Evolutionary conservation across 2,113 vertebrate genomes (phyloP).

Genomic region (Ochotona princeps): DNA sequence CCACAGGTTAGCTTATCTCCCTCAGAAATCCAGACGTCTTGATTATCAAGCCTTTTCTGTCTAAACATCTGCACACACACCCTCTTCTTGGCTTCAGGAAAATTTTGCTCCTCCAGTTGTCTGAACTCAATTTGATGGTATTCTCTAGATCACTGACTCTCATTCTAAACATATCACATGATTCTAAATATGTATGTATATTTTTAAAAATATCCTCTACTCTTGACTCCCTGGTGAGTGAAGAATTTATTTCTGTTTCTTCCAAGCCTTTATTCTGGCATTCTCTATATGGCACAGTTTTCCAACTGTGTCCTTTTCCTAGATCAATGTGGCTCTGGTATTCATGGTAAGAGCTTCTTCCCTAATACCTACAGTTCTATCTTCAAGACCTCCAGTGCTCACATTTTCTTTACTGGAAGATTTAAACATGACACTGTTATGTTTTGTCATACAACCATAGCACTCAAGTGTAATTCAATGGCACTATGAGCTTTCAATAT

Average conservation of each 20-base stretch:
- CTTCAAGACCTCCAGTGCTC: neutral
- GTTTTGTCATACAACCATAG: neutral
- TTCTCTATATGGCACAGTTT: neutral
- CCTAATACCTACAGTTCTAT: neutral
- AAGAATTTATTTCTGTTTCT: neutral
- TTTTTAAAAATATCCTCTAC: constrained; percentile 29
- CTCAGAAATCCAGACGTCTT: constrained; percentile 44
- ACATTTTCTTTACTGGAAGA: neutral
- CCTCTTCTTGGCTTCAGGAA: neutral
- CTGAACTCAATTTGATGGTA: neutral
- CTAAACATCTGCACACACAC: neutral
- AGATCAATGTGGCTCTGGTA: neutral
- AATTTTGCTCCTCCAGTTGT: neutral
- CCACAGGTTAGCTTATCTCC: neutral
- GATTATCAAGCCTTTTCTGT: neutral
- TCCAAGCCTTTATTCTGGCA: neutral
- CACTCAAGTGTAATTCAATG: neutral
- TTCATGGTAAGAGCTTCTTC: neutral
- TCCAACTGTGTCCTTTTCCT: neutral
- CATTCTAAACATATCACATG: neutral
- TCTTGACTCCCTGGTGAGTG: neutral
- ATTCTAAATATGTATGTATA: constrained; percentile 22
- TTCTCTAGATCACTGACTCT: neutral
- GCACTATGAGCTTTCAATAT: neutral
- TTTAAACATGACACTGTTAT: neutral